Percentiles rank a stretch among this genome's conserved stretches.
These are phyloP conservation scores for Lasioglossum zephyrum DNA, from an alignment of 2,888 invertebrate genomes.

Conservation along the genomic window DNA sequence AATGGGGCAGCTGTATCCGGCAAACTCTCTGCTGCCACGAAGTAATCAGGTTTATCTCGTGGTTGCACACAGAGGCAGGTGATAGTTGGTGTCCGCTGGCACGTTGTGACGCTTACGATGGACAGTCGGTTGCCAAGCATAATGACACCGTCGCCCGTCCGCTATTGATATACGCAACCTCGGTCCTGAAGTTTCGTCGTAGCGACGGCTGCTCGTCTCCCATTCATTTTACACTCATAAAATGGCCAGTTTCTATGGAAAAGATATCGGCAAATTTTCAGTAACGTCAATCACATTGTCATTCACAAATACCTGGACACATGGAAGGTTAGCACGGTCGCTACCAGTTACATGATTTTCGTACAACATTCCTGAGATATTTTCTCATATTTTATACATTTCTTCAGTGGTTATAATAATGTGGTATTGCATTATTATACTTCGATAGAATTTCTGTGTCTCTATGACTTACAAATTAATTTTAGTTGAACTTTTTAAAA, in stretches of 20 bases:
- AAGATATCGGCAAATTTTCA: not conserved
- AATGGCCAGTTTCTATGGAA: not conserved
- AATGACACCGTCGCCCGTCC: constrained; percentile 32
- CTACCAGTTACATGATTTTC: no score
- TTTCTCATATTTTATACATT: no score
- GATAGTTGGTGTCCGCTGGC: constrained; percentile 54
- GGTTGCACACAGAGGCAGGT: constrained; percentile 67
- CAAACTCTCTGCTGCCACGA: constrained; percentile 61
- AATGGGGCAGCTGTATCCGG: constrained; percentile 49
- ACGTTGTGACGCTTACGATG: constrained; percentile 59
- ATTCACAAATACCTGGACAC: no score
- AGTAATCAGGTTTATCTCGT: constrained; percentile 71
- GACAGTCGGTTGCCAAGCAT: constrained; percentile 49
- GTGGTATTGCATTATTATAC: no score
- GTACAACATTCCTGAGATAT: no score
- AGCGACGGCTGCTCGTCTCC: not conserved
- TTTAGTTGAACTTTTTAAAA: not conserved
- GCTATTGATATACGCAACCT: constrained; percentile 34
- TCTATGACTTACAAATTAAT: not conserved
- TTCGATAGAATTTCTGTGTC: no score
- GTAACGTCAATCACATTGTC: not conserved
- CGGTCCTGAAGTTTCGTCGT: not conserved
- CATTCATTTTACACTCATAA: not conserved
- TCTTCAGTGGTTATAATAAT: no score
- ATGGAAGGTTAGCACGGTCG: no score